Percentiles rank a stretch among this genome's conserved stretches.
phyloP scores from a whole-genome alignment of 2,888 invertebrate species.

The Lasius fuliginosus region DNA sequence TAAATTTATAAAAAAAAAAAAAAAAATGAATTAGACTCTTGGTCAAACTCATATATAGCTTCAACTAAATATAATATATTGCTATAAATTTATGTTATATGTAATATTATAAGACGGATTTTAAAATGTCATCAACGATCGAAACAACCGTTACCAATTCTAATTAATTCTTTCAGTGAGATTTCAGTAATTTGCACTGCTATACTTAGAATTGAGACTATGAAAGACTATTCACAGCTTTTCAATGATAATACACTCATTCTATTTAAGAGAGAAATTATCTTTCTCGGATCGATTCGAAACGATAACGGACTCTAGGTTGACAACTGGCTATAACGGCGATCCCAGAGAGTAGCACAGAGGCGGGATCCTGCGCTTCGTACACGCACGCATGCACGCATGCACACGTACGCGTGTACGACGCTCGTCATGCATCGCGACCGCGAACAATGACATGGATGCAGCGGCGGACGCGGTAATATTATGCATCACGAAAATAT shows the following conservation, averaged over 20 bases:
- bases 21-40: no score
- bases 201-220: neutral
- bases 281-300: neutral
- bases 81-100: no score
- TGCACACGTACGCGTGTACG: slow-evolving; percentile 39
- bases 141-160: neutral
- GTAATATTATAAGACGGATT: no score
- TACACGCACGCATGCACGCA: slow-evolving; percentile 44
- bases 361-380: slow-evolving; percentile 25
- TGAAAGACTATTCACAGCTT: neutral
- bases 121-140: neutral
- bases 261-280: neutral
- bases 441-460: slow-evolving; percentile 82
- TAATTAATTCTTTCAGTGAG: neutral
- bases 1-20: no score
- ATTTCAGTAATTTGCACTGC: neutral
- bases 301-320: slow-evolving; percentile 41
- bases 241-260: neutral
- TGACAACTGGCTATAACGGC: slow-evolving; percentile 36
- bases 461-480: slow-evolving; percentile 83
- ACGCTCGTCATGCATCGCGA: slow-evolving; percentile 81
- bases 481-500: slow-evolving; percentile 81
- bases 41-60: no score
- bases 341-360: slow-evolving; percentile 5
- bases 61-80: no score